Base-by-base conservation (phyloP, 2,888 invertebrate genomes). In the Drosophila fungiperda region DNA sequence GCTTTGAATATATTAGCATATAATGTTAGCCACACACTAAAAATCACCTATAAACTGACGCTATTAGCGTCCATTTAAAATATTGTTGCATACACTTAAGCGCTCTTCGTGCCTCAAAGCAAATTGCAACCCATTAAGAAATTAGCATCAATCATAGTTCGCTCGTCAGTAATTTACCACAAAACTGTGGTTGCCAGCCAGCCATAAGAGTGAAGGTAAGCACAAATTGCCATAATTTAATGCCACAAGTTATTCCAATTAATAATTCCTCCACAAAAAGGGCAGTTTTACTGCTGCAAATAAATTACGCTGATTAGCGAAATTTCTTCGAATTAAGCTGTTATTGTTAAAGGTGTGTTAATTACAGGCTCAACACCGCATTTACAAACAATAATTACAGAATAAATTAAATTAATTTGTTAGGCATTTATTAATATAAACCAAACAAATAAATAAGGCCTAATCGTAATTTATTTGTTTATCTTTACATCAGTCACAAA, bases 201-300 rank as follows among this genome's bases (percentile, higher is more conserved):
- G 29, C 6, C 0, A 20, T 20, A 36, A 62, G 35, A 45, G 26
- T 53, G 35, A 53, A 29, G 53, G 40, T 38, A 53, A 26, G 38
- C 40, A 48, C 57, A 32, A 74, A 83, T 83, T 83, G 48, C 57
- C 40, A 54, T 33, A 49, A 77, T 57, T 77, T 65, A 69, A 48
- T 45, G 23, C 20, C 9, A 32, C 45, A 66, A 69, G 50, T 77
- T 74, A 74, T 60, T 55, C 53, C 49, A 66, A 74, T 78, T 60
- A 55, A 73, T 60, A 33, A 48, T 50, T 62, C 23, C 32, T 40
- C 3, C 32, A 33, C 11, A 38, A 33, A 35, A 20, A 20, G 36
- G 9, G 5, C 17, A 32, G 3, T 55, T 55, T 4, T 12, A 17
- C 7, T 23, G 20, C 23, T 35, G 35, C 36, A 11, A 36, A 33